A percentile compares a stretch with the other conserved stretches of the same genome.
Evolutionary conservation across 2,888 invertebrate species (phyloP).

Genomic region (Lepetodrilus schrolli): DNA sequence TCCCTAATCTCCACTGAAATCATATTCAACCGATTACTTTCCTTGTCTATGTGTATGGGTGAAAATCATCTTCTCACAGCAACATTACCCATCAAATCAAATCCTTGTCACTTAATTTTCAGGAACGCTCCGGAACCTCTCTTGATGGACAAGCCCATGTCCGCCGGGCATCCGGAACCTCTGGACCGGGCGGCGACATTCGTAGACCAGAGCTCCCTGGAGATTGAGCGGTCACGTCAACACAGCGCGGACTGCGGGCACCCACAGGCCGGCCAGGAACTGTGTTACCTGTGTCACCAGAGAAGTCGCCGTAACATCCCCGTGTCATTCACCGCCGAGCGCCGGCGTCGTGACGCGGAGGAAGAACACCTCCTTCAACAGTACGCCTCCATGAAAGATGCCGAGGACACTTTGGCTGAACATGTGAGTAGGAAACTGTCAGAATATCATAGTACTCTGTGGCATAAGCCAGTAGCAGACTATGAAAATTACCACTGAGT

Average conservation of each 20-base stretch:
- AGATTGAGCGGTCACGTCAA: background rate
- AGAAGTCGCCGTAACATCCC: conserved; percentile 73
- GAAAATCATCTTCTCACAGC: too few relatives aligned
- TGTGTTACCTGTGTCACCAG: conserved; percentile 76
- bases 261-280: conserved; percentile 74
- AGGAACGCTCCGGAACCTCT: background rate
- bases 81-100: too few relatives aligned
- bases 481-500: background rate
- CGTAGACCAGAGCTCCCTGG: background rate
- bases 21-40: too few relatives aligned
- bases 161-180: conserved; percentile 51
- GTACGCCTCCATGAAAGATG: conserved; percentile 74
- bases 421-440: conserved; percentile 59
- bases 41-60: too few relatives aligned
- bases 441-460: too few relatives aligned
- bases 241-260: conserved; percentile 64
- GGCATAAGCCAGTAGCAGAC: too few relatives aligned
- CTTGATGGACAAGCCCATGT: conserved; percentile 24
- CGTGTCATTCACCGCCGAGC: conserved; percentile 72
- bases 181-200: conserved; percentile 48
- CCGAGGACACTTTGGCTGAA: conserved; percentile 70
- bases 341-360: conserved; percentile 67
- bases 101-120: too few relatives aligned
- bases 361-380: conserved; percentile 73
- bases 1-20: too few relatives aligned